Base-by-base conservation (phyloP, 2,888 invertebrate genomes). In the Caprella mutica region DNA sequence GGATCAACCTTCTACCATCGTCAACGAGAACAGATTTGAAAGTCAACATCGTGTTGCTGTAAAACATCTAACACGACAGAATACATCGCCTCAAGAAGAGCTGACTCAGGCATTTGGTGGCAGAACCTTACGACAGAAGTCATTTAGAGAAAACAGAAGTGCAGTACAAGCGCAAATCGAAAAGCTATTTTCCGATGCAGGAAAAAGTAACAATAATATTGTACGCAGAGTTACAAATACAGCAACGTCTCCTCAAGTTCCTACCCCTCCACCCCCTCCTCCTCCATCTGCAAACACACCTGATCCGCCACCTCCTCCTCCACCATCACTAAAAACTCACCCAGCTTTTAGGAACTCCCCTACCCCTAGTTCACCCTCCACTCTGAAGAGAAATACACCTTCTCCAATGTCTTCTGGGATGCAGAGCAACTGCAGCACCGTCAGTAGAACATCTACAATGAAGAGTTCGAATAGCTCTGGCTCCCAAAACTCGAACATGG, bases 101-200 rank as follows among this genome's bases (percentile, higher is more conserved):
- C 55, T 64, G 35, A 63, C 62, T 55, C 42, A 48, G 12, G 62
- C 62, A 46, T 62, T 61, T 26, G 58, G 61, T 12, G 60, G 60
- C 5, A 52, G 56, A n/a, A 61, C 62, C 50, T 50, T 56, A 46
- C 60, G 62, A 19, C 58, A 58, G 38, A 51, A 59, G 38, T 56
- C 62, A 35, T 65, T 65, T 40, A 52, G 51, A 30, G 55, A 67
- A 38, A 67, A 66, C 14, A 44, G 68, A 33, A 86, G 86, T 68
- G 82, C 82, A 55, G 86, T 89, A 2, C 89, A 90, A 72, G 87
- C 85, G 17, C 81, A 85, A 68, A 89, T 90, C 72, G 88, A 89
- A 71, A 82, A 83, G 68, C 85, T 89, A 81, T 89, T 89, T 70
- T 81, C 80, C 24, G 84, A 84, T 61, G 81, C 85, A 68, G 81